phyloP scores from a whole-genome alignment of 1,140 invertebrate genomes.

The Periplaneta americana region DNA sequence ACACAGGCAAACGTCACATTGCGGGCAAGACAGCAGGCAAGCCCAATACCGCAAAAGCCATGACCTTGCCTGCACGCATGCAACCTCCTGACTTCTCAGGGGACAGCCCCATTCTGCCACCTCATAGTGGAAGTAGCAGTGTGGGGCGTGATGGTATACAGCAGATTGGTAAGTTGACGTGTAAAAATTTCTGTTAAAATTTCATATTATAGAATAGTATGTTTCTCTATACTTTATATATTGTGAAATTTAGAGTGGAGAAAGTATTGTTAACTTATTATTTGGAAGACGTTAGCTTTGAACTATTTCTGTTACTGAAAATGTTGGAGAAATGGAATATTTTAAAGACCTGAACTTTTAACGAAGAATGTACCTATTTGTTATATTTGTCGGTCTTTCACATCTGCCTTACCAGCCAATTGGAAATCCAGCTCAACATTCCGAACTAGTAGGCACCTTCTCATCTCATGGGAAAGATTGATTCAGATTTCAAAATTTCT shows the following conservation, averaged over 20 bases:
- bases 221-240: background rate
- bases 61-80: conserved; percentile 74
- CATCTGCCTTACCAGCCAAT: too few species aligned
- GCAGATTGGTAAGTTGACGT: conserved; percentile 1
- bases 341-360: too few species aligned
- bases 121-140: conserved; percentile 22
- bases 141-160: conserved; percentile 27
- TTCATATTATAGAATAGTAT: background rate
- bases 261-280: background rate
- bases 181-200: background rate
- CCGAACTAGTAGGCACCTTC: too few species aligned
- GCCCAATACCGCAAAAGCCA: conserved; percentile 51
- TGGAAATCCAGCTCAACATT: too few species aligned
- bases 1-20: conserved; percentile 74
- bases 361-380: too few species aligned
- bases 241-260: background rate
- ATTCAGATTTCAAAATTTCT: too few species aligned
- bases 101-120: conserved; percentile 25
- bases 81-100: conserved; percentile 57
- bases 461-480: too few species aligned
- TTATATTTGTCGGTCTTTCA: too few species aligned
- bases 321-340: too few species aligned
- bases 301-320: background rate
- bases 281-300: too few species aligned
- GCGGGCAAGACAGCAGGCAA: conserved; percentile 40